Evolutionary conservation across 2,888 invertebrate species (phyloP).

Genomic region (Heliconius sara): DNA sequence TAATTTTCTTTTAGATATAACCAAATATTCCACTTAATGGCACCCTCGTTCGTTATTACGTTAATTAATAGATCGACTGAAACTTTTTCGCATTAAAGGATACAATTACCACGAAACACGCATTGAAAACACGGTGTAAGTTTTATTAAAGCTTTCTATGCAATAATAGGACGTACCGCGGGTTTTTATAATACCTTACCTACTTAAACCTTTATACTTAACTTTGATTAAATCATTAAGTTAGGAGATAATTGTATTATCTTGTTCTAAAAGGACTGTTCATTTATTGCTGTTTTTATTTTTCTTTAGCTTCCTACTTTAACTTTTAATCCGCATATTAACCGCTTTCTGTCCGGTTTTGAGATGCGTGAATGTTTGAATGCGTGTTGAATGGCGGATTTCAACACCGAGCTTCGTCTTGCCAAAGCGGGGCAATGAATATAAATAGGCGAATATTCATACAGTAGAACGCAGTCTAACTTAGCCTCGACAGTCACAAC

Average conservation of each 20-base stretch:
- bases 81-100: slow-evolving; percentile 55
- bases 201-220: slow-evolving; percentile 20
- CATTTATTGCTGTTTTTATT: background rate
- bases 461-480: too few species aligned
- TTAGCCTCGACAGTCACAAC: too few species aligned
- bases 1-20: slow-evolving; percentile 22
- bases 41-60: slow-evolving; percentile 47
- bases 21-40: slow-evolving; percentile 22
- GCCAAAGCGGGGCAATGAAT: too few species aligned
- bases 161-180: slow-evolving; percentile 25
- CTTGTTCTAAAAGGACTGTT: background rate
- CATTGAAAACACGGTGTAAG: slow-evolving; percentile 56
- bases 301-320: background rate
- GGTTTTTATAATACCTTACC: slow-evolving; percentile 12
- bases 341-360: background rate
- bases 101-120: slow-evolving; percentile 49
- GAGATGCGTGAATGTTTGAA: too few species aligned
- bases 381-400: background rate
- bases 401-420: background rate
- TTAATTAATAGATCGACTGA: slow-evolving; percentile 62
- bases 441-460: too few species aligned
- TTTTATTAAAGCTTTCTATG: slow-evolving; percentile 50
- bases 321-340: background rate
- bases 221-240: slow-evolving; percentile 13
- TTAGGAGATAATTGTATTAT: slow-evolving; percentile 2